Percentiles rank a stretch among this genome's conserved stretches.
phyloP scores from a whole-genome alignment of 2,113 vertebrate genomes.

The Geococcyx californianus region DNA sequence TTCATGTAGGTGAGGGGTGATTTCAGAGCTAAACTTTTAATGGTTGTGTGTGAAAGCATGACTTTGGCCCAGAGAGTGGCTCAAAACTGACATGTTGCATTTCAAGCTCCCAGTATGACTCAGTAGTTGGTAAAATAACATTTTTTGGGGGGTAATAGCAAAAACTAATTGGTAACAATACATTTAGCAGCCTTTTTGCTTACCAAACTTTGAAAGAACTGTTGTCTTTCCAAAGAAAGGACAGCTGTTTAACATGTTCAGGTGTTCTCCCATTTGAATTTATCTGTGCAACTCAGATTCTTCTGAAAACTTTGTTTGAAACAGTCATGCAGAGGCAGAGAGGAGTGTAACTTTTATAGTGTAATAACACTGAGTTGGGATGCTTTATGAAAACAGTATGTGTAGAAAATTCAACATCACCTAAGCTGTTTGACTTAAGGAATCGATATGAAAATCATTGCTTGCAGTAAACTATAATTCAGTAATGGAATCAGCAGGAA shows the following conservation, averaged over 20 bases:
- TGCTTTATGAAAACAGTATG: background rate
- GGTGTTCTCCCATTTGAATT: background rate
- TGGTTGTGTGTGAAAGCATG: background rate
- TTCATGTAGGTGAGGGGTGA: fast-evolving
- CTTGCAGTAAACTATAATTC: background rate
- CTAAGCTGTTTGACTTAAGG: background rate
- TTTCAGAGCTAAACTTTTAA: background rate
- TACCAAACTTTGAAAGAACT: background rate
- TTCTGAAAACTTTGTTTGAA: background rate
- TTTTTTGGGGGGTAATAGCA: background rate
- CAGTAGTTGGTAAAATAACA: background rate
- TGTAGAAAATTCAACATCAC: background rate
- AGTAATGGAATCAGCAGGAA: background rate
- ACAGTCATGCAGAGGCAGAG: background rate
- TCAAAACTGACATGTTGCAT: background rate
- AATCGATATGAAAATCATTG: background rate
- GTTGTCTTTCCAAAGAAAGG: background rate
- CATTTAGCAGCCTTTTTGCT: background rate
- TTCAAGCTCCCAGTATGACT: background rate
- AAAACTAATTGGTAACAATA: background rate
- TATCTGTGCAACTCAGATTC: background rate
- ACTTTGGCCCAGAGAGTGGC: background rate
- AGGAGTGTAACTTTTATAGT: background rate
- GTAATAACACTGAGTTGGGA: background rate
- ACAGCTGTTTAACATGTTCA: fast-evolving